Base-by-base conservation (phyloP, 2,113 vertebrate genomes). In the Lycocorax pyrrhopterus region DNA sequence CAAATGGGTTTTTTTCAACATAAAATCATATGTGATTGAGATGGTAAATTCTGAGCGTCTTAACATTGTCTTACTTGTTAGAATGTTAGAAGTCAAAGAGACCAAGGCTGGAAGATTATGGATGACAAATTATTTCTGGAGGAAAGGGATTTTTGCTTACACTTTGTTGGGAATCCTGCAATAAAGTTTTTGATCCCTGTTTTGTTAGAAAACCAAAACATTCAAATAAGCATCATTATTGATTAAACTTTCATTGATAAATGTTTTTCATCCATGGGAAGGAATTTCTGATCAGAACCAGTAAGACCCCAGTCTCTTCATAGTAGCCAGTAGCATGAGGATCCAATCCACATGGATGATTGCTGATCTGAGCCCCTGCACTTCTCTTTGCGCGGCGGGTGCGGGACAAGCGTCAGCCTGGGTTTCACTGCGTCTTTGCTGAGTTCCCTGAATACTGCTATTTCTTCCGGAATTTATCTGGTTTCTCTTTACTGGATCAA, bases 231-330 rank as follows among this genome's bases (percentile, higher is more conserved):
- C 52, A 72, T 63, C 19, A 55, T 39, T 79, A 84, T 43, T 72
- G 23, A 67, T 88, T 80, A 84, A 73, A 69, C 13, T 90, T 80
- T 58, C 62, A 55, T 41, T 76, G n/a, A 69, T 46, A 88, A 75
- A 39, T 56, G 5, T 51, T 71, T 91, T 43, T 87, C 1, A 47
- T 63, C 39, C 29, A 11, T 85, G 43, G 33, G 39, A 84, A 56
- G 27, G 79, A 90, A 73, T 75, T 95, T 87, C 71, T 92, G 18
- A 72, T 75, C 37, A 76, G 89, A 86, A 66, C 15, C 56, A 60
- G 8, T n/a, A 43, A 72, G 9, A 85, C 8, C 29, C 22, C 23
- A 19, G 4, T 79, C 35, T 90, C 14, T 35, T 85, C 47, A 59
- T 52, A 30, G 44, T 35, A 75, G 27, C 20, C 33, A 35, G 35